These are phyloP conservation scores for Myotis davidii DNA, from an alignment of 2,113 vertebrate species.

Conservation along the genomic window DNA sequence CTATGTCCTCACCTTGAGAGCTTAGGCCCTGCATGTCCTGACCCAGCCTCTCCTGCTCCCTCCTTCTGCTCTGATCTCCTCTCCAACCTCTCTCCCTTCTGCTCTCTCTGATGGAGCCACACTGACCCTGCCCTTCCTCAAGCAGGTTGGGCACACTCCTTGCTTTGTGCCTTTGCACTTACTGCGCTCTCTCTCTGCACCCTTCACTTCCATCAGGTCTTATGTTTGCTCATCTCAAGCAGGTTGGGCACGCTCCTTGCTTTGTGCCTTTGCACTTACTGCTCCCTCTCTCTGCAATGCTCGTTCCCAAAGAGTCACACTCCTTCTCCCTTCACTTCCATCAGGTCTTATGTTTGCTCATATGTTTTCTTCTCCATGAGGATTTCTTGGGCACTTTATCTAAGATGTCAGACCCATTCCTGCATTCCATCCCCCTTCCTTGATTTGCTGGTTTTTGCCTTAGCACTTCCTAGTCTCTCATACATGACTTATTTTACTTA, in stretches of 20 bases:
- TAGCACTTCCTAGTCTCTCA: neutral
- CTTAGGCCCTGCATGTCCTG: neutral
- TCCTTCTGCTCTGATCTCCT: too few relatives aligned
- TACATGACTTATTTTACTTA: neutral
- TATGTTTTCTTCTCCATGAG: neutral
- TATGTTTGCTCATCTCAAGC: neutral
- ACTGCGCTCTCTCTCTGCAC: neutral
- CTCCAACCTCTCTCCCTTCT: too few relatives aligned
- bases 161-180: neutral
- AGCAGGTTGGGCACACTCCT: fast-evolving
- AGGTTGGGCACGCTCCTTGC: fast-evolving
- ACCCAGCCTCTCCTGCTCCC: too few relatives aligned
- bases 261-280: neutral
- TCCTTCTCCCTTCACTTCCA: neutral
- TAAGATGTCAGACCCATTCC: neutral
- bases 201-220: neutral
- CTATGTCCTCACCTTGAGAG: neutral
- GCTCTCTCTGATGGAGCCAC: neutral
- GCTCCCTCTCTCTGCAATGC: neutral
- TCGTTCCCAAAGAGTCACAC: neutral
- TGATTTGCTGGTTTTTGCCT: neutral
- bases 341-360: neutral
- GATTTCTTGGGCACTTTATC: neutral
- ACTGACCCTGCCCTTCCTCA: neutral
- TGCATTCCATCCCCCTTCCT: neutral